Evolutionary conservation across 2,797 vertebrate genomes (phyloP).

Genomic region (Numenius phaeopus): DNA sequence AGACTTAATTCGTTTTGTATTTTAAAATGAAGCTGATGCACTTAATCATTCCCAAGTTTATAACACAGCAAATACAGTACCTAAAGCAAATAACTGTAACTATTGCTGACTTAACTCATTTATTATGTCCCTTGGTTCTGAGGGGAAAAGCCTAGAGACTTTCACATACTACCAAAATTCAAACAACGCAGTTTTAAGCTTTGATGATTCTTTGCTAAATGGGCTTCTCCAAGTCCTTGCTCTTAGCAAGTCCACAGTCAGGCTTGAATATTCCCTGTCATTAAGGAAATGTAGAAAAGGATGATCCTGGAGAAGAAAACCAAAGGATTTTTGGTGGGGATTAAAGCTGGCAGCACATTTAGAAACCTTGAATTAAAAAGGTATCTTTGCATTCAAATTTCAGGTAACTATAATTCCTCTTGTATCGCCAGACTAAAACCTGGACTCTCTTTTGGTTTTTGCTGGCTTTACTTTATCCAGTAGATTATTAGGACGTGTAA

Average conservation of each 20-base stretch:
- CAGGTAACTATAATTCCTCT: not conserved
- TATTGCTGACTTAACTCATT: not conserved
- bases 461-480: not conserved
- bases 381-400: not conserved
- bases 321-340: not conserved
- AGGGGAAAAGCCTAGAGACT: not conserved
- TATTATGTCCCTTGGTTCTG: not conserved
- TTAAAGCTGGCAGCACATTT: not conserved
- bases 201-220: not conserved
- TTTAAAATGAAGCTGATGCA: not conserved
- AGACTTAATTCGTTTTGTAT: not conserved
- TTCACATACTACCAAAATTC: not conserved
- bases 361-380: not conserved
- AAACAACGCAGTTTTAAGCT: not conserved
- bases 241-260: not conserved
- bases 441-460: not conserved
- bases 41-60: not conserved
- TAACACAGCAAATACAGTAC: not conserved
- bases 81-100: not conserved
- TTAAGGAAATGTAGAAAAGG: not conserved
- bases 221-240: not conserved
- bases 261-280: not conserved
- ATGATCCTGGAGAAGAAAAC: not conserved
- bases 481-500: not conserved
- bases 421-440: not conserved